These are phyloP conservation scores for Arrhopalites spinosus DNA, from an alignment of 2,888 invertebrate species.

Conservation along the genomic window DNA sequence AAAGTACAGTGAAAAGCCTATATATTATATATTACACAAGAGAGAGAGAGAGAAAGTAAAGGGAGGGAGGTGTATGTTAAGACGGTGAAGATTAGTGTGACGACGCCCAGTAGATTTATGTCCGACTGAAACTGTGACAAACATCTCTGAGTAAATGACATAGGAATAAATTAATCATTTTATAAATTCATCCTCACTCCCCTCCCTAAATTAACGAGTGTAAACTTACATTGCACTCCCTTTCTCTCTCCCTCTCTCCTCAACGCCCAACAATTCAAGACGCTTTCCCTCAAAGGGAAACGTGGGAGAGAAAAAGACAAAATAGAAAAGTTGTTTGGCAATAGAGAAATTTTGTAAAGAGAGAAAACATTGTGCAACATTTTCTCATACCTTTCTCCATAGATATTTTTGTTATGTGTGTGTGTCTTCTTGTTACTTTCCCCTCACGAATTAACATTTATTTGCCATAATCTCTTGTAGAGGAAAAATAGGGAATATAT, in stretches of 20 bases:
- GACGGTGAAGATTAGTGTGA: no score
- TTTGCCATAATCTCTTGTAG: neutral
- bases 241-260: neutral
- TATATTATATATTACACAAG: no score
- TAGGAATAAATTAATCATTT: slow-evolving; percentile 16
- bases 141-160: slow-evolving; percentile 11
- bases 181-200: neutral
- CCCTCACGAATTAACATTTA: neutral
- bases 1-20: no score
- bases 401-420: neutral
- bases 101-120: slow-evolving; percentile 4
- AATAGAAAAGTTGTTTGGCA: no score
- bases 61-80: neutral
- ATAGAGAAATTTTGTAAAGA: no score
- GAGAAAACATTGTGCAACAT: neutral
- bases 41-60: neutral
- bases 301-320: no score
- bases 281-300: neutral
- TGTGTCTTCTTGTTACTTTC: neutral
- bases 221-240: neutral
- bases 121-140: neutral
- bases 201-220: slow-evolving; percentile 9
- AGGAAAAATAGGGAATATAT: neutral
- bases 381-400: neutral
- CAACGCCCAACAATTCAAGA: neutral